Conservation (phyloP, 1,140 invertebrate genomes). For the Dendroctonus valens region DNA sequence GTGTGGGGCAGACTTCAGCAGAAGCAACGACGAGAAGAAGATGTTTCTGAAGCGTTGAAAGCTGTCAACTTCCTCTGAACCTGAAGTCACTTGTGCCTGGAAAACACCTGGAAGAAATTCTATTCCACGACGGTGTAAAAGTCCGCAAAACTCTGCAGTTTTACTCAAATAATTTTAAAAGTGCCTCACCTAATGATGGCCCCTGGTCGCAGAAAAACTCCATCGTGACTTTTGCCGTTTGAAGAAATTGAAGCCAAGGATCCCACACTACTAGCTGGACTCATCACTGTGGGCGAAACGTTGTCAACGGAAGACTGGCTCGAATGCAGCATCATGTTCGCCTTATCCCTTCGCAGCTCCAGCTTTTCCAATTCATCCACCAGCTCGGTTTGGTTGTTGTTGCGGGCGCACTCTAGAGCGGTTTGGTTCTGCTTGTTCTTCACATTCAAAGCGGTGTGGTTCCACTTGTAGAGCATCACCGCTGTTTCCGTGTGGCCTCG, state of each 20-base stretch:
- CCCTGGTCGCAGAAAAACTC: constrained; percentile 63
- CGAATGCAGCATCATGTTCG: constrained; percentile 52
- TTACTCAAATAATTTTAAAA: no score
- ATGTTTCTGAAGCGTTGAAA: no score
- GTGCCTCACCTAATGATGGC: constrained; percentile 54
- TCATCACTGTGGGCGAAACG: constrained; percentile 43
- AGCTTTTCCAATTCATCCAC: constrained; percentile 62
- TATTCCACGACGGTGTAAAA: no score
- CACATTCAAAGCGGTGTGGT: constrained; percentile 68
- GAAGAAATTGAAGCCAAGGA: constrained; percentile 50
- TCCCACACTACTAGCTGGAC: constrained; percentile 49
- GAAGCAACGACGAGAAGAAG: no score
- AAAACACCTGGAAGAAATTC: no score
- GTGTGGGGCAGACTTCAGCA: no score
- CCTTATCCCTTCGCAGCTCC: constrained; percentile 58
- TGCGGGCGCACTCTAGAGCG: constrained; percentile 63
- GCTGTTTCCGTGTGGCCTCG: constrained; percentile 83
- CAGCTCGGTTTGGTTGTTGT: constrained; percentile 57
- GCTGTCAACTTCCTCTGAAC: no score
- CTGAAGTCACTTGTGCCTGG: no score
- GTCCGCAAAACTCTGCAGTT: no score
- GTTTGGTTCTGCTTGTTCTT: constrained; percentile 65
- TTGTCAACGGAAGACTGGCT: constrained; percentile 39
- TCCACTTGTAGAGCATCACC: constrained; percentile 81
- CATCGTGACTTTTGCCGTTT: constrained; percentile 56